Conservation (phyloP, 2,888 invertebrate genomes). For the Tenthredo mesomela region DNA sequence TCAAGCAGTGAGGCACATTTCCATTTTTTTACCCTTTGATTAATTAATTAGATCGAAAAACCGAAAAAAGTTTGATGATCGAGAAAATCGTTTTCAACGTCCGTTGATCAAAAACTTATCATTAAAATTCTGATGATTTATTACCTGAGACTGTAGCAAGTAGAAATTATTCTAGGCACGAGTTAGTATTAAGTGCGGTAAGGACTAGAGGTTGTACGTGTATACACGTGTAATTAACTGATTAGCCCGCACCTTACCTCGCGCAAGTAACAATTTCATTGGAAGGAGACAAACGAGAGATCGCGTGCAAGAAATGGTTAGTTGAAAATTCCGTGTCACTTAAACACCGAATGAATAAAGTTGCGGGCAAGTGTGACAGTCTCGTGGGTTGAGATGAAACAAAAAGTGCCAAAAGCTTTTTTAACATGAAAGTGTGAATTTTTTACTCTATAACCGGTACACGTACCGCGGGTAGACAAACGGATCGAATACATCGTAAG, state of each 20-base stretch:
- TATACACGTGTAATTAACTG: slow-evolving; percentile 37
- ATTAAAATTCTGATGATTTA: neutral
- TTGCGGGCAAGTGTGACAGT: slow-evolving; percentile 17
- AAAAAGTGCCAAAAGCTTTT: neutral
- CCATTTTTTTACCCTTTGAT: neutral
- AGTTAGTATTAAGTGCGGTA: neutral
- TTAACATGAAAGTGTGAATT: neutral
- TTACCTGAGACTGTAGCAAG: neutral
- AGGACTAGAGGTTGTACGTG: neutral
- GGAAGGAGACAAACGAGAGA: slow-evolving; percentile 13
- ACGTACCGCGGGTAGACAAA: neutral
- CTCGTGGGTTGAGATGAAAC: neutral
- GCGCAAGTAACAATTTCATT: slow-evolving; percentile 36
- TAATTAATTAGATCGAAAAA: neutral
- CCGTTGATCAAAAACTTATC: neutral
- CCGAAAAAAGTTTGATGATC: neutral
- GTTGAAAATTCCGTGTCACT: slow-evolving; percentile 35
- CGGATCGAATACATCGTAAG: neutral
- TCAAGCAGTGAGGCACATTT: neutral
- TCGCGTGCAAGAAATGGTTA: slow-evolving; percentile 46
- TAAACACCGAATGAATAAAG: slow-evolving; percentile 33
- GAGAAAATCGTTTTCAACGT: neutral
- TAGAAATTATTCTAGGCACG: neutral
- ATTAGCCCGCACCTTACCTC: slow-evolving; percentile 36
- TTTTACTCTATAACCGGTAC: neutral